Percentiles rank a stretch among this genome's conserved stretches.
Evolutionary conservation across 2,797 vertebrate species (phyloP).

Genomic region (Phylloscopus collybita): DNA sequence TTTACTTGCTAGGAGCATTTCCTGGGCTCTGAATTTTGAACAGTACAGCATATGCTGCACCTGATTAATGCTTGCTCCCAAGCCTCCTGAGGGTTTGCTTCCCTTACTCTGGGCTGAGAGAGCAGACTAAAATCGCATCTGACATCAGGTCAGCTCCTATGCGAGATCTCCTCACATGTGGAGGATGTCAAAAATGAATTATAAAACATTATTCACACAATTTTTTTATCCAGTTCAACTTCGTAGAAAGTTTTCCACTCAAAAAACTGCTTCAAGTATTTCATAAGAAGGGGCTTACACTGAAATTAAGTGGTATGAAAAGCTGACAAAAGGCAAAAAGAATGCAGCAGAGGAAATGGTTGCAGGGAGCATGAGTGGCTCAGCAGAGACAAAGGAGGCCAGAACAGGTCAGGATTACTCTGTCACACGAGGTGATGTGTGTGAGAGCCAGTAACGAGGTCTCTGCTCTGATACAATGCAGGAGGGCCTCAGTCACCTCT

Average conservation of each 20-base stretch:
- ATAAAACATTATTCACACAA: not conserved
- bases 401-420: not conserved
- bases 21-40: not conserved
- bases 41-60: not conserved
- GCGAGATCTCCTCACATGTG: not conserved
- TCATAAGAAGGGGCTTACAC: not conserved
- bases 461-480: not conserved
- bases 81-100: not conserved
- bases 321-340: not conserved
- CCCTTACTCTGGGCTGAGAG: not conserved
- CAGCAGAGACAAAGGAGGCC: not conserved
- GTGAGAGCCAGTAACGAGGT: not conserved
- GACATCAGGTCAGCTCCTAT: not conserved
- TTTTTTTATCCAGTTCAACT: not conserved
- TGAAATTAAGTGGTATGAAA: not conserved
- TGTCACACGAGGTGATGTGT: not conserved
- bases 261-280: not conserved
- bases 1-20: not conserved
- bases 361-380: not conserved
- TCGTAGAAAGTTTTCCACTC: not conserved
- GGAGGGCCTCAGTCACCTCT: not conserved
- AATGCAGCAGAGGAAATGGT: not conserved
- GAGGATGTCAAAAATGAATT: not conserved
- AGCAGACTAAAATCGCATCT: not conserved
- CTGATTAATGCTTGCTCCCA: not conserved